phyloP scores from a whole-genome alignment of 2,797 vertebrate genomes.

The Tapera naevia region DNA sequence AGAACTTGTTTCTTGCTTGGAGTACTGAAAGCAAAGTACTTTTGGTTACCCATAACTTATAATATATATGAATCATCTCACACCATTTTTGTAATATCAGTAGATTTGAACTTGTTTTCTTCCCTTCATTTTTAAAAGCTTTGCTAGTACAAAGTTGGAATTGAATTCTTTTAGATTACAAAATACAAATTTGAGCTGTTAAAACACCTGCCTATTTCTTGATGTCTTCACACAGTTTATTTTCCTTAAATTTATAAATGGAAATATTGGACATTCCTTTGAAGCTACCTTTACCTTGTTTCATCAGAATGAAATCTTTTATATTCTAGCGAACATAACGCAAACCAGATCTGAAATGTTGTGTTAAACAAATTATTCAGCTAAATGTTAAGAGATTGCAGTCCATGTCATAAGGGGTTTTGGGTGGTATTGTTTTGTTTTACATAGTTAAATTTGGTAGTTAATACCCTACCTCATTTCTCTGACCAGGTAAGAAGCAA shows the following conservation, averaged over 20 bases:
- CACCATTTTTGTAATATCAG: background rate
- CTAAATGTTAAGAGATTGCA: background rate
- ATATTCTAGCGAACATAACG: background rate
- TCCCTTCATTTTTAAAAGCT: background rate
- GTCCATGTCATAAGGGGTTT: background rate
- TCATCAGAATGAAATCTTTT: background rate
- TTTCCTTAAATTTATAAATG: background rate
- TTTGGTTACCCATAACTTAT: background rate
- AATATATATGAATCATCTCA: background rate
- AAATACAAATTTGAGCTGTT: background rate
- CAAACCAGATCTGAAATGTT: background rate
- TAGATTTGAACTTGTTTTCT: background rate
- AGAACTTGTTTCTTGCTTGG: background rate
- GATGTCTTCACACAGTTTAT: background rate
- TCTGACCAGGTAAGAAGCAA: background rate
- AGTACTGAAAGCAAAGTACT: background rate
- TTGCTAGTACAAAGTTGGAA: background rate
- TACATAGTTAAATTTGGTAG: background rate
- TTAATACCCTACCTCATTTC: background rate
- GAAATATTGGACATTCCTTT: background rate
- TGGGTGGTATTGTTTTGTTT: background rate
- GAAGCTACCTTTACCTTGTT: background rate
- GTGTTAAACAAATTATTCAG: background rate
- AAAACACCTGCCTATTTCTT: background rate
- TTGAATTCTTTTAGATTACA: background rate